Percentiles rank a stretch among this genome's conserved stretches.
Conservation (phyloP, 2,113 vertebrate genomes). For the Pungitius pungitius region DNA sequence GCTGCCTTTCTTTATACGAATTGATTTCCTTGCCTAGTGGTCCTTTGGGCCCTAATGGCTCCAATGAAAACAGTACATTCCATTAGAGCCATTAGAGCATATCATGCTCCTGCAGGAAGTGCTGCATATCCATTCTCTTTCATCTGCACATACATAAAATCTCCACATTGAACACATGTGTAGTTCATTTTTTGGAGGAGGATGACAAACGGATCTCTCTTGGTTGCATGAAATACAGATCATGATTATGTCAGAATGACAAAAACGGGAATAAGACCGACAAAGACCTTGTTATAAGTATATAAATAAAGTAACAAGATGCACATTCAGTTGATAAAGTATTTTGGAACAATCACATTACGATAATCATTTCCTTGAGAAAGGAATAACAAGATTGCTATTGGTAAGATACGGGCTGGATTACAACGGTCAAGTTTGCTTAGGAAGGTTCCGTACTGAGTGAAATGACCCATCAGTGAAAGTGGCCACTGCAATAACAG, state of each 20-base stretch:
- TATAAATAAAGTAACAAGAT: background rate
- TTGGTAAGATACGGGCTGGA: slow-evolving; percentile 7
- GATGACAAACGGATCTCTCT: slow-evolving; percentile 31
- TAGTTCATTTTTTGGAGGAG: slow-evolving; percentile 27
- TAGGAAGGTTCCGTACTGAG: too few species aligned
- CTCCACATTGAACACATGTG: slow-evolving; percentile 39
- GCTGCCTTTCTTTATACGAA: background rate
- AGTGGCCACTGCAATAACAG: too few species aligned
- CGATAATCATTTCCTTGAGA: background rate
- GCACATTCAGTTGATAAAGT: background rate
- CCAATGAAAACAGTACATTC: slow-evolving; percentile 43
- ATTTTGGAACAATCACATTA: background rate
- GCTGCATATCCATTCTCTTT: slow-evolving; percentile 14
- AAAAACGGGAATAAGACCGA: background rate
- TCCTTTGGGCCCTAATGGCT: slow-evolving; percentile 34
- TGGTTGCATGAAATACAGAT: slow-evolving; percentile 4
- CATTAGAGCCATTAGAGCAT: slow-evolving; percentile 32
- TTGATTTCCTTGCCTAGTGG: slow-evolving; percentile 14
- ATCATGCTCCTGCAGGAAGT: slow-evolving; percentile 45
- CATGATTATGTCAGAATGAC: background rate
- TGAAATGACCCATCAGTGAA: too few species aligned
- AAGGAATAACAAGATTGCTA: background rate
- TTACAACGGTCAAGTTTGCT: too few species aligned
- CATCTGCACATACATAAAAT: slow-evolving; percentile 37
- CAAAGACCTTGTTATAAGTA: background rate